Conservation (phyloP, 2,888 invertebrate genomes). For the Toxonevra muliebris region DNA sequence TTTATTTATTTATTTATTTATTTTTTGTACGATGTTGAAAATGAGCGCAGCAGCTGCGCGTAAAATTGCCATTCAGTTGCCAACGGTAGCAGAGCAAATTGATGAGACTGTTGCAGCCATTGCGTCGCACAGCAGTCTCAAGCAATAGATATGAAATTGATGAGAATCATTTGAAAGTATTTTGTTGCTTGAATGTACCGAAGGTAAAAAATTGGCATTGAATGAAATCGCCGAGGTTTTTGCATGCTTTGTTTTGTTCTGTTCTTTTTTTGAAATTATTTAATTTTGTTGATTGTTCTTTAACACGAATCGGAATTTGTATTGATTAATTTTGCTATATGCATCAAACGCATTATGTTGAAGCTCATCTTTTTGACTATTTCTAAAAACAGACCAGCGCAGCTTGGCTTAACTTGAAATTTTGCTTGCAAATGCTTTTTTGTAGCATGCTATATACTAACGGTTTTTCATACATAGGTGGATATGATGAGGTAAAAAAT, state of each 20-base stretch:
- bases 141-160: constrained; percentile 30
- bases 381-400: too few relatives aligned
- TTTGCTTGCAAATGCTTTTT: too few relatives aligned
- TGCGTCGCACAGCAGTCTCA: constrained; percentile 25
- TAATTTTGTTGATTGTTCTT: background rate
- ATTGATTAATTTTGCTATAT: too few relatives aligned
- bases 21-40: constrained; percentile 44
- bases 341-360: too few relatives aligned
- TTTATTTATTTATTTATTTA: constrained; percentile 33
- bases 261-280: background rate
- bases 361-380: too few relatives aligned
- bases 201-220: too few relatives aligned
- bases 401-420: too few relatives aligned
- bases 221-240: background rate
- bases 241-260: background rate
- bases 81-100: constrained; percentile 49
- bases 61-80: constrained; percentile 50
- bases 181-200: too few relatives aligned
- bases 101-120: constrained; percentile 37
- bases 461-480: too few relatives aligned
- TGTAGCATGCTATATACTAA: too few relatives aligned
- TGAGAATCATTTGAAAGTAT: too few relatives aligned
- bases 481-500: too few relatives aligned
- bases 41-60: constrained; percentile 50
- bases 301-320: background rate